phyloP scores from a whole-genome alignment of 2,797 vertebrate species.

The Schizopygopsis malacanthus region DNA sequence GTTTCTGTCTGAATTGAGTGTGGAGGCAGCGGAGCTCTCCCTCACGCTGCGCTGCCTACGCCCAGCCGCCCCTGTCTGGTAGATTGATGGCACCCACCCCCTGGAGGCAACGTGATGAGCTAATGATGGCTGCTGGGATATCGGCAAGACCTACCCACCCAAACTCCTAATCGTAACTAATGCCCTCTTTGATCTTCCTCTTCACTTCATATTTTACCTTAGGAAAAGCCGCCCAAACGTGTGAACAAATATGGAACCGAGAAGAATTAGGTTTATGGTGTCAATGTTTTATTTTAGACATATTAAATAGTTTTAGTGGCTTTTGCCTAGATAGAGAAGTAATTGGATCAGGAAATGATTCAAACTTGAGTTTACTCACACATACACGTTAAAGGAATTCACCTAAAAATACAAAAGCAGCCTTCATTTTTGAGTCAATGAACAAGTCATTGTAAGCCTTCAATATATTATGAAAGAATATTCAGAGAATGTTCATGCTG shows the following conservation, averaged over 20 bases:
- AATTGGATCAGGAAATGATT: background rate
- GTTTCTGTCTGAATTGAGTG: conserved; percentile 41
- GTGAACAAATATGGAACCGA: background rate
- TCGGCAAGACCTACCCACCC: conserved; percentile 34
- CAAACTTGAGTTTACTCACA: no score
- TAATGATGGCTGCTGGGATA: conserved; percentile 57
- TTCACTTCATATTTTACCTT: conserved; percentile 3
- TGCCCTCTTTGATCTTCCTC: conserved; percentile 39
- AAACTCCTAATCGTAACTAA: conserved; percentile 54
- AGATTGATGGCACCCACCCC: conserved; percentile 61
- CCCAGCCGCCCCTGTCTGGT: conserved; percentile 52
- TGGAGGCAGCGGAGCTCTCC: conserved; percentile 29
- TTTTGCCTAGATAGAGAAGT: background rate
- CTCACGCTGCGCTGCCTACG: conserved; percentile 40
- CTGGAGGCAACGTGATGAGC: conserved; percentile 48
- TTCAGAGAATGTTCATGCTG: background rate
- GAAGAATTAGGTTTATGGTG: background rate
- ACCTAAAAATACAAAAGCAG: background rate
- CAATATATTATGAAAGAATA: background rate
- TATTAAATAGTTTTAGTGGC: background rate
- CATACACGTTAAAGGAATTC: background rate
- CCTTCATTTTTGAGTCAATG: background rate
- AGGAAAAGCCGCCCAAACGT: conserved; percentile 19
- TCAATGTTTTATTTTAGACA: background rate
- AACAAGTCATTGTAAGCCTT: background rate